phyloP scores from a whole-genome alignment of 2,888 invertebrate species.

The Drosophila neonasuta region DNA sequence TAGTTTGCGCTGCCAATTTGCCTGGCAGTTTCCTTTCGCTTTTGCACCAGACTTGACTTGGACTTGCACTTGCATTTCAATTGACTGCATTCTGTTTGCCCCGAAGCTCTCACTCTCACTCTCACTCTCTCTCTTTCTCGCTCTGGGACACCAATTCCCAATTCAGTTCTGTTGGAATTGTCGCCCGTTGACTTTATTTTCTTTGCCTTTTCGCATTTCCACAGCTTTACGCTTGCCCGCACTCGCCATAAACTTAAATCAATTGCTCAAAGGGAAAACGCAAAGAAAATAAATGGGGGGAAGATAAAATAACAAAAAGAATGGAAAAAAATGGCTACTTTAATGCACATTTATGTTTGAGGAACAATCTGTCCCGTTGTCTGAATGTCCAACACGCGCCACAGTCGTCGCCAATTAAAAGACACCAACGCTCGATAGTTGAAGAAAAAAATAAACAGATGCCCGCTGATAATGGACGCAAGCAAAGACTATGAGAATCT shows the following conservation, averaged over 20 bases:
- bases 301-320: background rate
- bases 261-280: slow-evolving; percentile 39
- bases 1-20: slow-evolving; percentile 73
- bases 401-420: slow-evolving; percentile 51
- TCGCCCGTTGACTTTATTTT: slow-evolving; percentile 51
- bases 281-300: slow-evolving; percentile 5
- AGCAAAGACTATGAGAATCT: background rate
- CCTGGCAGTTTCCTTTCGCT: slow-evolving; percentile 53
- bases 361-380: slow-evolving; percentile 21
- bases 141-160: slow-evolving; percentile 14
- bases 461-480: slow-evolving; percentile 21
- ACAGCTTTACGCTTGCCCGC: slow-evolving; percentile 58
- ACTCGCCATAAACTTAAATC: slow-evolving; percentile 55
- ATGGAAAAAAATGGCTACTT: slow-evolving; percentile 24
- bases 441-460: slow-evolving; percentile 41
- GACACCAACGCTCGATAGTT: slow-evolving; percentile 8
- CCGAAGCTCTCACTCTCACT: slow-evolving; percentile 2
- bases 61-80: slow-evolving; percentile 60
- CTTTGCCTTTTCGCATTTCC: slow-evolving; percentile 41
- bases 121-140: background rate
- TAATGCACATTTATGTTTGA: slow-evolving; percentile 31
- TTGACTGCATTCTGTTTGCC: slow-evolving; percentile 58
- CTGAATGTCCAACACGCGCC: slow-evolving; percentile 51
- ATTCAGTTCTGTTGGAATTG: slow-evolving; percentile 32
- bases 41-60: slow-evolving; percentile 51